Base-by-base conservation (phyloP, 2,797 vertebrate species). In the Poecilia wingei region DNA sequence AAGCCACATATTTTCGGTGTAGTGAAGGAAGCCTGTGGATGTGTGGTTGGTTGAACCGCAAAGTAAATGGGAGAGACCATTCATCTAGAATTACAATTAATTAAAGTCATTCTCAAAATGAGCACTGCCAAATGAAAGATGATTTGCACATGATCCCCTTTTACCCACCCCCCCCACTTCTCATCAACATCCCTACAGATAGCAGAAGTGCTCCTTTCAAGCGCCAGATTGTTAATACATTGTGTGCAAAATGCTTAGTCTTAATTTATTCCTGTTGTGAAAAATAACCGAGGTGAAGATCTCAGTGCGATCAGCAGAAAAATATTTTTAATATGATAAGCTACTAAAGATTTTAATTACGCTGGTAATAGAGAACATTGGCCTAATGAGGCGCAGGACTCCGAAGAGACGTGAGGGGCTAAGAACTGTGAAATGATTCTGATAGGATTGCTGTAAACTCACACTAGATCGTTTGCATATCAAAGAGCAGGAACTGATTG, bases 281-380 rank as follows among this genome's bases (percentile, higher is more conserved):
- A 97, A 98, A 98, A 99, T 98, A 98, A 96, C 97, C 96, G 96
- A 97, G 97, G 97, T 98, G 98, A 98, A 98, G 97, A 99, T 99
- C 98, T 98, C 97, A 98, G 98, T 95, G 96, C 93, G 97, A 99
- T 99, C 97, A 98, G 98, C 97, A 97, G 49, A 98, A 96, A 69
- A 98, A 98, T 97, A 98, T 98, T 98, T 99, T 98, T 98, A 98
- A 98, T 99, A 98, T 99, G 97, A 98, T 99, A 99, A 99, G 98
- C 98, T 98, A 97, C 97, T 99, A 97, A 99, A 98, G 98, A 98
- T 99, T 99, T 99, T 99, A 99, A 99, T 99, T 99, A 99, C 96
- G 97, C 97, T 93, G 95, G 97, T 98, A 98, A 98, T 99, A 97
- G 98, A 98, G 97, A 99, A 98, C 97, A 97, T 95, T 97, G 97